phyloP scores from a whole-genome alignment of 2,113 vertebrate species.

The Argyrosomus japonicus region DNA sequence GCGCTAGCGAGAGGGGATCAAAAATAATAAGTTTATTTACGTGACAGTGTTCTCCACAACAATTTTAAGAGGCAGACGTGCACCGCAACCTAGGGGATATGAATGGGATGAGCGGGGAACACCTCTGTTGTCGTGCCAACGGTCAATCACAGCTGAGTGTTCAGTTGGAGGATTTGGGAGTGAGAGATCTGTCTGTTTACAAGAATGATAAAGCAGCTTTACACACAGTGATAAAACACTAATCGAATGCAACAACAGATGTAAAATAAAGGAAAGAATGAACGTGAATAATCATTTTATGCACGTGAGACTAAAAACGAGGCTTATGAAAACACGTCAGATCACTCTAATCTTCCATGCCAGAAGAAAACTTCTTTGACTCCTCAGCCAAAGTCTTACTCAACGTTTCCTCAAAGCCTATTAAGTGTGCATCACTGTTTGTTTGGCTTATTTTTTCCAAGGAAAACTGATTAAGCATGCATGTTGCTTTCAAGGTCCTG shows the following conservation, averaged over 20 bases:
- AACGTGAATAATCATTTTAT: slow-evolving; percentile 6
- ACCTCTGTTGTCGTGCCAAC: slow-evolving; percentile 34
- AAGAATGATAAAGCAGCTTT: background rate
- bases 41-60: slow-evolving; percentile 25
- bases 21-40: slow-evolving; percentile 50
- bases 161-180: background rate
- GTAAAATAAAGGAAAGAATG: background rate
- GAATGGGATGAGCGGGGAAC: slow-evolving; percentile 20
- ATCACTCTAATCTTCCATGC: background rate
- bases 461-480: slow-evolving; percentile 32
- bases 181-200: slow-evolving; percentile 19
- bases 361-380: slow-evolving; percentile 17
- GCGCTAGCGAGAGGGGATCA: slow-evolving; percentile 17
- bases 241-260: slow-evolving; percentile 8
- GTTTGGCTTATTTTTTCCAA: slow-evolving; percentile 36
- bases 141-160: slow-evolving; percentile 32
- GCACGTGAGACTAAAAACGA: background rate
- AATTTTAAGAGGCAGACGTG: slow-evolving; percentile 32
- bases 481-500: slow-evolving; percentile 36
- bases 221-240: slow-evolving; percentile 2
- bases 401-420: slow-evolving; percentile 45
- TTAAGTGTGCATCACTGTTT: slow-evolving; percentile 38
- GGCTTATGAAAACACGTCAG: slow-evolving; percentile 33
- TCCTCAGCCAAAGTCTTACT: slow-evolving; percentile 44
- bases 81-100: background rate